A percentile compares a stretch with the other conserved stretches of the same genome.
Conservation (phyloP, 2,113 vertebrate species). For the Cyanoramphus novaezelandiae region DNA sequence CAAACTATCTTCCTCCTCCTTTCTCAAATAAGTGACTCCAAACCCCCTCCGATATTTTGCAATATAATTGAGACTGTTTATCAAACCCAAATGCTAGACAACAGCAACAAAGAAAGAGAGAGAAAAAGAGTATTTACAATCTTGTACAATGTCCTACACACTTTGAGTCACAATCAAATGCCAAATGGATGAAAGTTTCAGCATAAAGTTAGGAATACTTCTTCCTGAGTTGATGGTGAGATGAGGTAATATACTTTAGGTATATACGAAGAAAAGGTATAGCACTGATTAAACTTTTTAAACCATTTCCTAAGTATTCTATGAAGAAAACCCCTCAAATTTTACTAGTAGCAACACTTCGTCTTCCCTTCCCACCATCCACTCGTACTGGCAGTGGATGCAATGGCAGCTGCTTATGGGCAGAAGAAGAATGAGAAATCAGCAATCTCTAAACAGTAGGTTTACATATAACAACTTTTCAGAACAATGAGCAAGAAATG, state of each 20-base stretch:
- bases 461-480: slow-evolving; percentile 49
- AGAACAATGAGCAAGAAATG: slow-evolving; percentile 56
- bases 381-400: neutral
- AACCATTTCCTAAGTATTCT: neutral
- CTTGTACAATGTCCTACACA: slow-evolving; percentile 8
- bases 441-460: slow-evolving; percentile 52
- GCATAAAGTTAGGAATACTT: slow-evolving; percentile 27
- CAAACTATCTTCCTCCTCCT: neutral
- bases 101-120: neutral
- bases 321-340: neutral
- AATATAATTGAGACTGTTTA: slow-evolving; percentile 8
- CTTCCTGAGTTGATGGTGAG: neutral
- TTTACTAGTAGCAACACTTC: neutral
- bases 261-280: neutral
- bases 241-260: neutral
- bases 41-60: neutral
- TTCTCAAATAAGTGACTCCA: slow-evolving; percentile 4
- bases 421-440: slow-evolving; percentile 64
- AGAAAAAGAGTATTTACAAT: neutral
- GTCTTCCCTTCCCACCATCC: slow-evolving; percentile 21
- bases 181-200: neutral
- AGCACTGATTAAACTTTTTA: neutral
- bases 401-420: slow-evolving; percentile 51
- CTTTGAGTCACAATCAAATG: neutral
- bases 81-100: neutral